Conservation (phyloP, 2,888 invertebrate species). For the Latrodectus hesperus region DNA sequence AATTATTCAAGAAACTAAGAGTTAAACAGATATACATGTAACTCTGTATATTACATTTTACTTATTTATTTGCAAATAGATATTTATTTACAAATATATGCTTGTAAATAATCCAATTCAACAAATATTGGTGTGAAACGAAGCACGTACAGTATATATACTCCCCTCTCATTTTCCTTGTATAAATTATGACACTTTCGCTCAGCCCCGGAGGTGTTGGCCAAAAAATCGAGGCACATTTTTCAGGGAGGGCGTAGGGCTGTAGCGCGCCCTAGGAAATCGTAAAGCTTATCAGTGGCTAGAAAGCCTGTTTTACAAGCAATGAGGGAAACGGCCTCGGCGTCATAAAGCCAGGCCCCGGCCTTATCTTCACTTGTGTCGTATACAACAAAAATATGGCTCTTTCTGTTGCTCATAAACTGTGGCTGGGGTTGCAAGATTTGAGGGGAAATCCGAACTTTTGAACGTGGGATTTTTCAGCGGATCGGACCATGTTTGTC, state of each 20-base stretch:
- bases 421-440: constrained; percentile 42
- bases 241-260: constrained; percentile 5
- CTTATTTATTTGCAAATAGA: too few relatives aligned
- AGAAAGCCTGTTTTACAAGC: constrained; percentile 65
- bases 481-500: too few relatives aligned
- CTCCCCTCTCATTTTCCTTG: constrained; percentile 4
- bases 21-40: too few relatives aligned
- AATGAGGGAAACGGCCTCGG: constrained; percentile 67
- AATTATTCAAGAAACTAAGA: too few relatives aligned
- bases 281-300: constrained; percentile 67
- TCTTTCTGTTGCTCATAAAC: constrained; percentile 57
- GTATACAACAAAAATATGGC: constrained; percentile 49
- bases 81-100: too few relatives aligned
- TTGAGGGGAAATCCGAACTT: background rate
- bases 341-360: constrained; percentile 53
- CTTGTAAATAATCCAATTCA: too few relatives aligned
- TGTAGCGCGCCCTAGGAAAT: constrained; percentile 56
- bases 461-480: background rate
- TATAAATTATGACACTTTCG: constrained; percentile 37
- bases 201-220: constrained; percentile 48
- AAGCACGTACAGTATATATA: too few relatives aligned
- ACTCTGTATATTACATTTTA: too few relatives aligned
- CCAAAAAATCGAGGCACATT: constrained; percentile 38
- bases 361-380: constrained; percentile 52
- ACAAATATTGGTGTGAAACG: too few relatives aligned